phyloP scores from a whole-genome alignment of 1,140 invertebrate genomes.

The Drosophila tristis region DNA sequence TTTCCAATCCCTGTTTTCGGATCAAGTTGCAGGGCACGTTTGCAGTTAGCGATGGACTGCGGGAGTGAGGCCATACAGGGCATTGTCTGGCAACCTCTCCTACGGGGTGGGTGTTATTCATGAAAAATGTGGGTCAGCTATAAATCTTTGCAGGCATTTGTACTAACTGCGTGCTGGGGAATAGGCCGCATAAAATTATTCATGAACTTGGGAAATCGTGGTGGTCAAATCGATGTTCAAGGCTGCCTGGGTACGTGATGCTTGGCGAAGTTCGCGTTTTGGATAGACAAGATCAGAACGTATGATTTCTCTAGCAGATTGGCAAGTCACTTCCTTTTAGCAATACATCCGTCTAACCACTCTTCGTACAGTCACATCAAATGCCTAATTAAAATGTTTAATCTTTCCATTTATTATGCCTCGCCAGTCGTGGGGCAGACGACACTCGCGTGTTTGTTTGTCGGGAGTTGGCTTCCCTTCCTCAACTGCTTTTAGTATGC shows the following conservation, averaged over 20 bases:
- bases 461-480: neutral
- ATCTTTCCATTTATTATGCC: conserved; percentile 39
- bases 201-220: conserved; percentile 42
- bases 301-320: neutral
- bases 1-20: conserved; percentile 23
- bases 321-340: neutral
- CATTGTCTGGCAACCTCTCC: no score
- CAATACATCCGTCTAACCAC: no score
- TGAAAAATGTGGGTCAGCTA: conserved; percentile 64
- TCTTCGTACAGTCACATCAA: neutral
- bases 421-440: conserved; percentile 21
- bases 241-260: conserved; percentile 38
- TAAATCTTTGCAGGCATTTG: conserved; percentile 57
- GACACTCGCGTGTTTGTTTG: conserved; percentile 33
- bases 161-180: conserved; percentile 20
- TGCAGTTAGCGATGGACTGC: conserved; percentile 32
- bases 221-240: conserved; percentile 47
- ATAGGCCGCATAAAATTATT: conserved; percentile 47
- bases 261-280: neutral
- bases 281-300: neutral
- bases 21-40: conserved; percentile 34
- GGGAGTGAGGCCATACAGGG: conserved; percentile 5
- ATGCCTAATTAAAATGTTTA: neutral
- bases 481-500: conserved; percentile 39
- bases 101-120: conserved; percentile 6